These are phyloP conservation scores for Dicyrtoma fusca DNA, from an alignment of 2,888 invertebrate genomes.

Conservation along the genomic window DNA sequence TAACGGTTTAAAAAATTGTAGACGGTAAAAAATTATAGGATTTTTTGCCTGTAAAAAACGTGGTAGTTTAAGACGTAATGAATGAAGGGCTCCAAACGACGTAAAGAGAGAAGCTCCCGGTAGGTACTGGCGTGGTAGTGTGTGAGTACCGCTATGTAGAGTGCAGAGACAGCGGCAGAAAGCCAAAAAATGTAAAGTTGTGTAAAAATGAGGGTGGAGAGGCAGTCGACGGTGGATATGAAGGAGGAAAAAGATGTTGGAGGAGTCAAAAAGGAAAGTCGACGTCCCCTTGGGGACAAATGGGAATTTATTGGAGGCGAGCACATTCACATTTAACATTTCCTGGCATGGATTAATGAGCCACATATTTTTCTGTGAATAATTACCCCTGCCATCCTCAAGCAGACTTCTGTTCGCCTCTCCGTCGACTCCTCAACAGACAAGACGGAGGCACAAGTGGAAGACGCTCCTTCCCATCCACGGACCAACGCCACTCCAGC, in stretches of 20 bases:
- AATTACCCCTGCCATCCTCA: constrained; percentile 42
- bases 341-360: constrained; percentile 47
- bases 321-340: constrained; percentile 36
- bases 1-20: too few species aligned
- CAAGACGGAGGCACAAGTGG: too few species aligned
- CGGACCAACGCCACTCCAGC: too few species aligned
- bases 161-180: constrained; percentile 1
- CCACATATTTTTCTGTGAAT: constrained; percentile 49
- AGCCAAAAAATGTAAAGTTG: constrained; percentile 10
- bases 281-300: constrained; percentile 51
- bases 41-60: too few species aligned
- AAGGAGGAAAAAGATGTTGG: constrained; percentile 4
- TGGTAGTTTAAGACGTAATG: too few species aligned
- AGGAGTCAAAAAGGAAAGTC: constrained; percentile 15
- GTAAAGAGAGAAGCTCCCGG: too few species aligned
- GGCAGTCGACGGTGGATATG: background rate
- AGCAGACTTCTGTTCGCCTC: constrained; percentile 14
- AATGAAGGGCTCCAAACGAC: too few species aligned
- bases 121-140: too few species aligned
- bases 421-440: constrained; percentile 5
- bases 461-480: too few species aligned
- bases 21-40: too few species aligned
- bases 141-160: too few species aligned
- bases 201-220: background rate
- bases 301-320: constrained; percentile 52